Evolutionary conservation across 1,140 invertebrate species (phyloP).

Genomic region (Telenomus remus): DNA sequence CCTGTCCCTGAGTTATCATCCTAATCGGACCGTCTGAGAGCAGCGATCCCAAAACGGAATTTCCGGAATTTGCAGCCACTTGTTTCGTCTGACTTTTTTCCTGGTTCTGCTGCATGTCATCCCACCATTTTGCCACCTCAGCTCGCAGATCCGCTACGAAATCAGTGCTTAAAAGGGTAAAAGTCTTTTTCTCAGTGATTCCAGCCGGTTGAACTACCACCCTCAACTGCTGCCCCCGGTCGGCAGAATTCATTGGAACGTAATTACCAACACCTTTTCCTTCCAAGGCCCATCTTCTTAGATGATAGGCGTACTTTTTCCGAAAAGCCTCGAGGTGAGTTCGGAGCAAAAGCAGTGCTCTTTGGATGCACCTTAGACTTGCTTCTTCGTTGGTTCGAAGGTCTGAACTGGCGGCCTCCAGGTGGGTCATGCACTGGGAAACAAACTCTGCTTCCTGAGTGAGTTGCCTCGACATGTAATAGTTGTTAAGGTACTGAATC

Average conservation of each 20-base stretch:
- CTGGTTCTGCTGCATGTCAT: constrained; percentile 73
- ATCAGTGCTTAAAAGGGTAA: constrained; percentile 87
- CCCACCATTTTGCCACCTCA: constrained; percentile 95
- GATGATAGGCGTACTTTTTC: constrained; percentile 89
- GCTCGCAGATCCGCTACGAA: constrained; percentile 92
- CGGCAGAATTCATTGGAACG: constrained; percentile 78
- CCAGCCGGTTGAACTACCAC: constrained; percentile 91
- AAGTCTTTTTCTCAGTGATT: constrained; percentile 84
- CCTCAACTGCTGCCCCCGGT: constrained; percentile 79
- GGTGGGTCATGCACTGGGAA: constrained; percentile 91
- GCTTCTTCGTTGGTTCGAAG: constrained; percentile 84
- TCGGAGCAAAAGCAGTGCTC: constrained; percentile 89
- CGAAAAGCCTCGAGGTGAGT: constrained; percentile 95
- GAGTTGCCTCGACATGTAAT: constrained; percentile 92
- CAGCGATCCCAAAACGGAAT: constrained; percentile 78
- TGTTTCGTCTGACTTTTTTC: constrained; percentile 37
- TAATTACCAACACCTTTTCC: constrained; percentile 85
- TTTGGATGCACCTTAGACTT: constrained; percentile 90
- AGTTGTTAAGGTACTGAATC: constrained; percentile 93
- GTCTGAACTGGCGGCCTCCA: constrained; percentile 86
- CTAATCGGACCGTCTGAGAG: constrained; percentile 88
- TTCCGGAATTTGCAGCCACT: constrained; percentile 25
- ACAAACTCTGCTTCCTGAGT: constrained; percentile 95
- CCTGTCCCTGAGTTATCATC: constrained; percentile 95
- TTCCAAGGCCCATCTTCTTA: constrained; percentile 89